phyloP scores from a whole-genome alignment of 2,888 invertebrate species.

The Chrysolina americana region DNA sequence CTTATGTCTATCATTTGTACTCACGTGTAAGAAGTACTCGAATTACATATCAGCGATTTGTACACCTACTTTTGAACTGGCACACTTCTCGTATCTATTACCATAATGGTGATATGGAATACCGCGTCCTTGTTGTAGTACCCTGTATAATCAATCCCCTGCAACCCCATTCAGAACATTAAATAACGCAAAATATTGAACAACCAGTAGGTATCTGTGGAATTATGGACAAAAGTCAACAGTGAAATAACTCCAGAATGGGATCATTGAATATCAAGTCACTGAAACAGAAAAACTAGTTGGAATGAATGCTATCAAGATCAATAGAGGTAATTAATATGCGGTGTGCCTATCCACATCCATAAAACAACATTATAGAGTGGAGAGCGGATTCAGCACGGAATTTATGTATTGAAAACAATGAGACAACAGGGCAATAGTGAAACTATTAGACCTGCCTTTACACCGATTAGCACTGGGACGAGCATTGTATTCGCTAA shows the following conservation, averaged over 20 bases:
- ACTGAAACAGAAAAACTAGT: slow-evolving; percentile 33
- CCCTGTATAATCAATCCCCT: too few relatives aligned
- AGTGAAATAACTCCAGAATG: background rate
- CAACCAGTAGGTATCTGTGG: too few relatives aligned
- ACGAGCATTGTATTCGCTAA: slow-evolving; percentile 24
- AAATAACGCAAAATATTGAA: too few relatives aligned
- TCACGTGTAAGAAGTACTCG: too few relatives aligned
- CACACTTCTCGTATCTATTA: too few relatives aligned
- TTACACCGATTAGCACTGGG: slow-evolving; percentile 47
- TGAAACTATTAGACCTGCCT: slow-evolving; percentile 53
- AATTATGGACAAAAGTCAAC: background rate
- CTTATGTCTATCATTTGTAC: too few relatives aligned
- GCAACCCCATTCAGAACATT: too few relatives aligned
- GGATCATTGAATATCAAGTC: background rate
- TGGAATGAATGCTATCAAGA: slow-evolving; percentile 44
- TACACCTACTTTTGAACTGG: too few relatives aligned
- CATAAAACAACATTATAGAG: slow-evolving; percentile 58
- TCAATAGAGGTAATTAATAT: slow-evolving; percentile 59
- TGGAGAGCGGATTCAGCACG: slow-evolving; percentile 61
- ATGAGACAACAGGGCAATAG: slow-evolving; percentile 61
- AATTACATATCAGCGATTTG: too few relatives aligned
- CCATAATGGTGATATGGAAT: too few relatives aligned
- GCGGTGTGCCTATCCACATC: slow-evolving; percentile 53
- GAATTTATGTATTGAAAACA: slow-evolving; percentile 66
- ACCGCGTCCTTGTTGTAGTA: too few relatives aligned